Evolutionary conservation across 2,888 invertebrate genomes (phyloP).

Genomic region (Drosophila mettleri): DNA sequence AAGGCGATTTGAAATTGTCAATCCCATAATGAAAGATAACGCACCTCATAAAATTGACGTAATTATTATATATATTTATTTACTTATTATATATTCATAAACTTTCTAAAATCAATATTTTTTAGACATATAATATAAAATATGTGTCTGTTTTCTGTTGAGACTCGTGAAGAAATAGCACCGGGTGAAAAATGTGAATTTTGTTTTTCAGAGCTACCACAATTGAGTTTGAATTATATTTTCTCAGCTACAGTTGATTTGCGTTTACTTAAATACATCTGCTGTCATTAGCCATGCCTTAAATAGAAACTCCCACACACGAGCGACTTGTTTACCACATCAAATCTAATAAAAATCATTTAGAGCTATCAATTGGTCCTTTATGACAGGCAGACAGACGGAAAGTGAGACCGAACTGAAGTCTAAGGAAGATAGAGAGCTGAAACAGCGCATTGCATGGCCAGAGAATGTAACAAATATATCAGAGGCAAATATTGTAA

Average conservation of each 20-base stretch:
- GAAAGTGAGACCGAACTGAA: conserved; percentile 7
- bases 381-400: conserved; percentile 35
- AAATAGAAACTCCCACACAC: neutral
- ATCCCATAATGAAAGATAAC: too few species aligned
- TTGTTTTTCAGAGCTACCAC: neutral
- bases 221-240: neutral
- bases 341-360: conserved; percentile 70
- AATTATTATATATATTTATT: too few species aligned
- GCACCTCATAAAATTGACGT: too few species aligned
- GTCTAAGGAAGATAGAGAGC: neutral
- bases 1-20: too few species aligned
- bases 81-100: too few species aligned
- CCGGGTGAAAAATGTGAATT: too few species aligned
- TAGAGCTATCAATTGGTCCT: conserved; percentile 59
- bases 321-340: conserved; percentile 56
- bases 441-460: neutral
- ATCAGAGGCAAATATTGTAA: conserved; percentile 45
- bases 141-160: too few species aligned
- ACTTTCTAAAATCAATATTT: too few species aligned
- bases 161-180: too few species aligned
- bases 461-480: conserved; percentile 38
- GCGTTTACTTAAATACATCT: neutral
- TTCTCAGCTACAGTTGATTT: neutral
- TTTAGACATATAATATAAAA: too few species aligned
- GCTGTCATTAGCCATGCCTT: neutral